Base-by-base conservation (phyloP, 1,140 invertebrate species). In the Drosophila jambulina region DNA sequence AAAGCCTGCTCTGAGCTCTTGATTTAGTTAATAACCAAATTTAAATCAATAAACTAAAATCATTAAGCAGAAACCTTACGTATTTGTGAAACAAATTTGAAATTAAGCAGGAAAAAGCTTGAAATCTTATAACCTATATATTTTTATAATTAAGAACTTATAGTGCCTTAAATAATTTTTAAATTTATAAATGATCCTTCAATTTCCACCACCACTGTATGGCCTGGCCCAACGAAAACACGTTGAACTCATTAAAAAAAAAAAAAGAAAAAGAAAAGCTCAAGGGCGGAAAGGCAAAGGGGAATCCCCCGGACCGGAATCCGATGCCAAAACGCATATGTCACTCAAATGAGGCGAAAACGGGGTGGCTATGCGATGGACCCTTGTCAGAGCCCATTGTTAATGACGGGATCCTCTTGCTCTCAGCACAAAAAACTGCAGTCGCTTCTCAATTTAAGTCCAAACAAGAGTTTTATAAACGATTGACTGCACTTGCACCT, bases 221-320 rank as follows among this genome's bases (percentile, higher is more conserved):
- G 10, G 42, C 43, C 64, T 23, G 29, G 46, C 8, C 19, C 54
- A 43, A 19, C 25, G 43, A 67, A 65, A 68, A 42, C 65, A 65
- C 88, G 84, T 86, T 91, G 82, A 78, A 78, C 80, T 91, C 84
- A 91, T 91, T 91, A 91, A 82, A 81, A 77, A 69, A 38, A 78
- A 78, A 56, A 23, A 45, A 34, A 58, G n/a, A 8, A 74, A 60
- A 32, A 80, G 71, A 60, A 61, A 48, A 38, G 36, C 65, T 63
- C 57, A 71, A 54, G 74, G 21, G 70, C 45, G 43, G 69, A 54
- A 62, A 32, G 34, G 42, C 21, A n/a, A 23, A 23, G 48, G 25
- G 40, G 45, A 23, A 19, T 25, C 53, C 29, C 59, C 46, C 25
- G 57, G 34, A 68, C 19, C 45, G 54, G 60, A 53, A 58, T 53